A percentile compares a stretch with the other conserved stretches of the same genome.
Conservation (phyloP, 2,888 invertebrate species). For the Hydropsyche betteni region DNA sequence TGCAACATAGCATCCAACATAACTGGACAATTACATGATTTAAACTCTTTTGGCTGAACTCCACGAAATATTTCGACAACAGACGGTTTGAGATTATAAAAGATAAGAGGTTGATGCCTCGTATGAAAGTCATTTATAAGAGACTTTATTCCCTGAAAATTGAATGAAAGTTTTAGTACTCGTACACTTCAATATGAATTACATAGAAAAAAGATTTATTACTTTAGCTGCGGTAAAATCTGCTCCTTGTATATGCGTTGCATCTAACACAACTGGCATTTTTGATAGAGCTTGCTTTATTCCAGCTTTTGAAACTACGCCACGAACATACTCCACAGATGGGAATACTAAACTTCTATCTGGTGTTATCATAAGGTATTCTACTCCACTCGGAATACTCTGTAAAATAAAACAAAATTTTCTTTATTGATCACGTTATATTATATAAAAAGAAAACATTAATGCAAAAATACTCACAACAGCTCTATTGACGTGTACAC, state of each 20-base stretch:
- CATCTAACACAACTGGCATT: constrained; percentile 80
- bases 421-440: no score
- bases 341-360: constrained; percentile 80
- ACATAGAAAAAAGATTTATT: constrained; percentile 44
- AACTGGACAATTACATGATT: constrained; percentile 55
- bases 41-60: constrained; percentile 73
- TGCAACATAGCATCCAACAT: constrained; percentile 56
- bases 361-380: constrained; percentile 71
- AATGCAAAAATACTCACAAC: constrained; percentile 62
- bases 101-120: constrained; percentile 74
- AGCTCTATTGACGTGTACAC: constrained; percentile 74
- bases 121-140: constrained; percentile 75
- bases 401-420: constrained; percentile 50
- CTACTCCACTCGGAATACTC: constrained; percentile 60
- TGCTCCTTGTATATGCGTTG: constrained; percentile 80
- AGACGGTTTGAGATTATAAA: constrained; percentile 79
- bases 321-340: constrained; percentile 79
- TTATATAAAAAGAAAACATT: background rate
- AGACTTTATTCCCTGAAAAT: constrained; percentile 72
- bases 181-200: background rate
- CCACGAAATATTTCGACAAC: constrained; percentile 76
- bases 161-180: constrained; percentile 25
- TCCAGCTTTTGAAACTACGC: constrained; percentile 78
- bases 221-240: constrained; percentile 84
- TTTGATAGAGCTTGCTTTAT: constrained; percentile 66